Evolutionary conservation across 2,797 vertebrate genomes (phyloP).

Genomic region (Menidia menidia): DNA sequence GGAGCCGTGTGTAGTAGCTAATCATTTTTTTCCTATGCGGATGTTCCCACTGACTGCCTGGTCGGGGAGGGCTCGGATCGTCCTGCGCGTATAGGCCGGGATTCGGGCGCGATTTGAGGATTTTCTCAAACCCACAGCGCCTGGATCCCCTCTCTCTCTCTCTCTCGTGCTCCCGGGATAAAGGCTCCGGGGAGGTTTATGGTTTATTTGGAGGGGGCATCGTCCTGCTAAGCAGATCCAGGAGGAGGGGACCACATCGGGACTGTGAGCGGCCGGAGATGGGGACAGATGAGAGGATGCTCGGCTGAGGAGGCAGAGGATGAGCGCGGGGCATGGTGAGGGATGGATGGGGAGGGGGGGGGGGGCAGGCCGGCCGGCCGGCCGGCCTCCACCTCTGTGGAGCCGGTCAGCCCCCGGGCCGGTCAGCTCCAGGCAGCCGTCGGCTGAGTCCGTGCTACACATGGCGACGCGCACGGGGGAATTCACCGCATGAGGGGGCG

Average conservation of each 20-base stretch:
- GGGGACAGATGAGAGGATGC: conserved; percentile 45
- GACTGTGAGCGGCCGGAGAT: conserved; percentile 29
- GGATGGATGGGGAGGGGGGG: background rate
- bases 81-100: conserved; percentile 38
- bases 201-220: background rate
- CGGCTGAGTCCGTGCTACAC: conserved; percentile 42
- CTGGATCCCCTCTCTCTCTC: background rate
- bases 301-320: conserved; percentile 49
- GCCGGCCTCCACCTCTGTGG: background rate
- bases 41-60: conserved; percentile 63
- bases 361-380: too few relatives aligned
- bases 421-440: conserved; percentile 8
- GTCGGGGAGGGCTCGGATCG: conserved; percentile 36
- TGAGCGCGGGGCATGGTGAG: conserved; percentile 69
- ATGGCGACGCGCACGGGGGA: conserved; percentile 44
- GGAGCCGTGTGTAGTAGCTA: conserved; percentile 50
- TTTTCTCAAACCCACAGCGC: background rate
- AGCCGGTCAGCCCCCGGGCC: background rate
- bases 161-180: conserved; percentile 1
- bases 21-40: conserved; percentile 69
- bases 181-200: background rate
- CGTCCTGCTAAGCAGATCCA: conserved; percentile 24
- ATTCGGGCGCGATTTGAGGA: conserved; percentile 8
- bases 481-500: conserved; percentile 49
- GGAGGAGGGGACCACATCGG: conserved; percentile 21